Percentiles rank a stretch among this genome's conserved stretches.
phyloP scores from a whole-genome alignment of 1,140 invertebrate genomes.

The Batillaria attramentaria region DNA sequence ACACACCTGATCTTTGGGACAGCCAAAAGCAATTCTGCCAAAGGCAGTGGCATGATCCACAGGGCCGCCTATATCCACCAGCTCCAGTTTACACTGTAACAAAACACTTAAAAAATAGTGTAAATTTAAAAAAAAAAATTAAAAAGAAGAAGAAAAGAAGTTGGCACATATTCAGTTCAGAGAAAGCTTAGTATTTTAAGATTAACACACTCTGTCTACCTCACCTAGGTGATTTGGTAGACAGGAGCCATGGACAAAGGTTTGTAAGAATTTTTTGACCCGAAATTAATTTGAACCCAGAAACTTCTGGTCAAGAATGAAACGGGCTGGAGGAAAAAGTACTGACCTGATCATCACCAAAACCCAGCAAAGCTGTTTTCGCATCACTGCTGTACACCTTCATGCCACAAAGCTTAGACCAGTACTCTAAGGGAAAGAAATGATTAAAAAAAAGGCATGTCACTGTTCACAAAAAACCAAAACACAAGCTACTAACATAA shows the following conservation, averaged over 20 bases:
- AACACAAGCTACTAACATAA: not conserved
- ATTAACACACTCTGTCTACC: too few relatives aligned
- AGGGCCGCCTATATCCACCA: slow-evolving; percentile 76
- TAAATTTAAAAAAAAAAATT: not conserved
- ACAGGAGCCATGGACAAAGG: too few relatives aligned
- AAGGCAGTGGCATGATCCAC: slow-evolving; percentile 92
- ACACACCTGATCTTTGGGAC: slow-evolving; percentile 79
- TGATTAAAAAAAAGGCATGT: not conserved
- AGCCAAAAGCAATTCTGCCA: slow-evolving; percentile 95
- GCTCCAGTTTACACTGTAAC: slow-evolving; percentile 78
- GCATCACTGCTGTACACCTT: slow-evolving; percentile 77
- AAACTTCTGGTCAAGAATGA: too few relatives aligned
- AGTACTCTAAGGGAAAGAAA: slow-evolving; percentile 77
- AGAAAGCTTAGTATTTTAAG: too few relatives aligned
- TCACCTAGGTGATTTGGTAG: too few relatives aligned
- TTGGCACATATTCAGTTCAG: too few relatives aligned
- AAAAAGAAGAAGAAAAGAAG: not conserved
- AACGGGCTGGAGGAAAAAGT: too few relatives aligned
- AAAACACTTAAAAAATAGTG: not conserved
- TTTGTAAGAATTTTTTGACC: too few relatives aligned
- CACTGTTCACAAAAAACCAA: not conserved
- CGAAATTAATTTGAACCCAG: too few relatives aligned
- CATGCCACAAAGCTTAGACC: slow-evolving; percentile 85
- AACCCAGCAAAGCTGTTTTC: slow-evolving; percentile 76
- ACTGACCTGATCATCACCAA: slow-evolving; percentile 79